Percentiles rank a stretch among this genome's conserved stretches.
These are phyloP conservation scores for Danaus plexippus DNA, from an alignment of 1,140 invertebrate genomes.

Conservation along the genomic window DNA sequence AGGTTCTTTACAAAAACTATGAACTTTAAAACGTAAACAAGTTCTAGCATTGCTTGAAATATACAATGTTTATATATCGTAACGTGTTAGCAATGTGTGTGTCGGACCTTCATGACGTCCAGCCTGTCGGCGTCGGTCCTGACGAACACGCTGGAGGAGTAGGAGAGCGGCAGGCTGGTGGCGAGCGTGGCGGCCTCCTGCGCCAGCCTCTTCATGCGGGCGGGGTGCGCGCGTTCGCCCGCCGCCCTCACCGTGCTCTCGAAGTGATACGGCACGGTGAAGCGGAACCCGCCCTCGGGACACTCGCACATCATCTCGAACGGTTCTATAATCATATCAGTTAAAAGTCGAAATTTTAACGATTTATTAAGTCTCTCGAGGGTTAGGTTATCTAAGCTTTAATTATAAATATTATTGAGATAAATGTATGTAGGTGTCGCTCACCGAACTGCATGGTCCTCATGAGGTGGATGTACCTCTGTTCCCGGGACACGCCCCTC, in stretches of 20 bases:
- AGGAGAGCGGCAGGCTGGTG: slow-evolving; percentile 92
- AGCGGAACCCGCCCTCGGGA: slow-evolving; percentile 80
- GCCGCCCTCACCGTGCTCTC: slow-evolving; percentile 90
- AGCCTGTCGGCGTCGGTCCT: slow-evolving; percentile 94
- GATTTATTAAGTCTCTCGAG: too few relatives aligned
- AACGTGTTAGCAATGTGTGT: slow-evolving; percentile 81
- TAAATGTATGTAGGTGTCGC: slow-evolving; percentile 23
- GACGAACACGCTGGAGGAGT: slow-evolving; percentile 96
- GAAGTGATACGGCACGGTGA: slow-evolving; percentile 92
- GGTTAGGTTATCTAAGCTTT: too few relatives aligned
- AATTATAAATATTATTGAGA: too few relatives aligned
- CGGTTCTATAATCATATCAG: slow-evolving; percentile 76
- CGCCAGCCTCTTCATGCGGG: slow-evolving; percentile 91
- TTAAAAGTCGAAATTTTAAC: background rate
- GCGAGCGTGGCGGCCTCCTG: slow-evolving; percentile 97
- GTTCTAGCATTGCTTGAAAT: too few relatives aligned
- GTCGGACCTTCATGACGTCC: slow-evolving; percentile 95
- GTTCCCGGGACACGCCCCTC: slow-evolving; percentile 52
- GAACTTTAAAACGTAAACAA: too few relatives aligned
- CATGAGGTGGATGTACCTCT: slow-evolving; percentile 88
- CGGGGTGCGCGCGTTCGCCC: slow-evolving; percentile 86
- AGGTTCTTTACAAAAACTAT: too few relatives aligned
- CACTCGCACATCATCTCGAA: slow-evolving; percentile 91
- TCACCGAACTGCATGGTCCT: slow-evolving; percentile 90
- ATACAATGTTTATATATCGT: too few relatives aligned